Percentiles rank a stretch among this genome's conserved stretches.
These are phyloP conservation scores for Pelodiscus sinensis DNA, from an alignment of 2,113 vertebrate species.

Conservation along the genomic window DNA sequence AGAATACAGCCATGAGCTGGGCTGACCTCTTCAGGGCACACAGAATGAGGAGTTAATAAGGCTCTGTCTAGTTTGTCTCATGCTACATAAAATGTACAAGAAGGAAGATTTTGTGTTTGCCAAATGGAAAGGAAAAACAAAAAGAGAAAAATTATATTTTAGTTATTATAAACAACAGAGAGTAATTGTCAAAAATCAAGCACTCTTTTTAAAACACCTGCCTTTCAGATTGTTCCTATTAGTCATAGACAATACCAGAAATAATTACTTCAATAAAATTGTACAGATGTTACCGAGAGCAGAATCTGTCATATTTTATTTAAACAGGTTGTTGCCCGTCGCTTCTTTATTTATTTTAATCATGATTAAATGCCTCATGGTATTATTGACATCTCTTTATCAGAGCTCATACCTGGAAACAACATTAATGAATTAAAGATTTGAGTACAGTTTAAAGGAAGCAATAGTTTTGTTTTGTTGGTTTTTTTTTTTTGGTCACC, in stretches of 20 bases:
- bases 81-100: background rate
- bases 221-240: background rate
- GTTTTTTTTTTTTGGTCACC: background rate
- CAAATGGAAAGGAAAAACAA: fast-evolving
- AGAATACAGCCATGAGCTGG: constrained; percentile 20
- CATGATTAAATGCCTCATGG: background rate
- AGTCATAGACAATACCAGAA: background rate
- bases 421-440: constrained; percentile 3
- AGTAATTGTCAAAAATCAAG: background rate
- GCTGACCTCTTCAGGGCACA: background rate
- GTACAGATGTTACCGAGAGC: background rate
- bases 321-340: background rate
- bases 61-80: background rate
- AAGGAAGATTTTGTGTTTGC: background rate
- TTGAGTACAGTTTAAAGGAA: background rate
- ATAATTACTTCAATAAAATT: background rate
- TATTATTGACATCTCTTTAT: background rate
- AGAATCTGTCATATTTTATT: background rate
- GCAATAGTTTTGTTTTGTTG: background rate
- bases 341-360: constrained; percentile 11
- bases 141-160: background rate
- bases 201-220: background rate
- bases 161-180: background rate
- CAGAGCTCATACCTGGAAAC: background rate
- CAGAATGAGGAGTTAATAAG: background rate